Evolutionary conservation across 92 coral and sea anemone species (phyloP), one percentile per base, ranked within the genome.

Genomic region (Palythoa grandis): DNA sequence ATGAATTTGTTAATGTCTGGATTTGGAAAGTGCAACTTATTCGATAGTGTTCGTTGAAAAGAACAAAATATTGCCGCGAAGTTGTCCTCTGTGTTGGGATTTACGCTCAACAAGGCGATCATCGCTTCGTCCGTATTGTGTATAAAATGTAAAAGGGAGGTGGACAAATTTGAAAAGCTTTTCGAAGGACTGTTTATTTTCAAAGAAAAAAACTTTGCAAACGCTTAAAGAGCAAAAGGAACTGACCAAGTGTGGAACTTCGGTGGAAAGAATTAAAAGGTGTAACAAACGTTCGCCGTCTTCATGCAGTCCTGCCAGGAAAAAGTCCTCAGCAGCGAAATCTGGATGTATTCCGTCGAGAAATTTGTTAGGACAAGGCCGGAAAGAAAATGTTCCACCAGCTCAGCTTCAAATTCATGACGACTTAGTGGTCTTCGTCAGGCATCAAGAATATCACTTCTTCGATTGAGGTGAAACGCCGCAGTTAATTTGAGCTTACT

Each of bases 61-160:
- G 84, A 79, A 71, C 84, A 79, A 58, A 79, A 23, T 56, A 57
- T 79, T 39, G 86, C 86, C 58, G 57, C 74, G 22, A 63, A 60
- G 74, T 82, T 70, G 76, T 82, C 86, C 52, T 82, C 86, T 65
- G 25, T 83, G 78, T 83, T 69, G 87, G 53, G 76, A 38, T 82
- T 66, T 67, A 38, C 10, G 16, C 77, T 67, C 23, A 65, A 11
- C 54, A 82, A 82, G 15, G 57, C 43, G 61, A 82, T 67, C 77
- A 65, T 58, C 20, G 65, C 65, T 58, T 58, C 7, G 22, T 15
- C 65, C 20, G 65, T 58, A 5, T 58, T 16, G 65, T 58, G 65
- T 58, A 3, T 58, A 15, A 58, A 58, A 58, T 58, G 65, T 16
- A 58, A 58, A 58, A 58, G 19, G n/a, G 65, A 16, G 3, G 19